These are phyloP conservation scores for Gallinago media DNA, from an alignment of 2,113 vertebrate genomes.

Conservation along the genomic window DNA sequence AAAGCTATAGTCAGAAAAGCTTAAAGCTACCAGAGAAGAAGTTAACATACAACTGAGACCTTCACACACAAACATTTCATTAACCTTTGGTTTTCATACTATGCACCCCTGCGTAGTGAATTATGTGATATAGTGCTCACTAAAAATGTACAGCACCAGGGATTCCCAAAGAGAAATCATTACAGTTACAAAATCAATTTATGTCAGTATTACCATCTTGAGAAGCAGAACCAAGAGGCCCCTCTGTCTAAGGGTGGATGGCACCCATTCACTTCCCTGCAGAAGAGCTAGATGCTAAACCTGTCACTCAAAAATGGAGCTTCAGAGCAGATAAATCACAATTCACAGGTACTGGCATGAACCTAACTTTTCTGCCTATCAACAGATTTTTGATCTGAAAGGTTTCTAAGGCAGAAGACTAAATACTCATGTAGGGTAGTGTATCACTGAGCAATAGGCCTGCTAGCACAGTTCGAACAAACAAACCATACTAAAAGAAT, in stretches of 20 bases:
- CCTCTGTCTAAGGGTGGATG: fast-evolving
- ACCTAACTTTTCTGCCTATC: background rate
- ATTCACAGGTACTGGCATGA: background rate
- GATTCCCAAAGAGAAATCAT: background rate
- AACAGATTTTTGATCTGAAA: background rate
- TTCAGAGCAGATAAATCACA: background rate
- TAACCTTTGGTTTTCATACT: background rate
- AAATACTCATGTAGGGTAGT: background rate
- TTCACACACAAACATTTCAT: background rate
- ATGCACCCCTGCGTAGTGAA: background rate
- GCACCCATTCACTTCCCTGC: background rate
- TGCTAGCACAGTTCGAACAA: background rate
- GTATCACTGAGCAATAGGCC: background rate
- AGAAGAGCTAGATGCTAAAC: background rate
- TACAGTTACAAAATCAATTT: fast-evolving
- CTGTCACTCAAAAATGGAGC: background rate
- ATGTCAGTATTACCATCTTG: background rate
- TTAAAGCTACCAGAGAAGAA: background rate
- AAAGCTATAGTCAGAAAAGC: background rate
- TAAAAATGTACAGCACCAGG: background rate
- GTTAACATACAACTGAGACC: constrained; percentile 13
- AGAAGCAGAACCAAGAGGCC: background rate
- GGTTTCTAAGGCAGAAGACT: background rate
- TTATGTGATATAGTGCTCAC: background rate
- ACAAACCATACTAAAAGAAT: background rate